A percentile compares a stretch with the other conserved stretches of the same genome.
These are phyloP conservation scores for Petrocephalus zakoni DNA, from an alignment of 2,113 vertebrate species.

Conservation along the genomic window DNA sequence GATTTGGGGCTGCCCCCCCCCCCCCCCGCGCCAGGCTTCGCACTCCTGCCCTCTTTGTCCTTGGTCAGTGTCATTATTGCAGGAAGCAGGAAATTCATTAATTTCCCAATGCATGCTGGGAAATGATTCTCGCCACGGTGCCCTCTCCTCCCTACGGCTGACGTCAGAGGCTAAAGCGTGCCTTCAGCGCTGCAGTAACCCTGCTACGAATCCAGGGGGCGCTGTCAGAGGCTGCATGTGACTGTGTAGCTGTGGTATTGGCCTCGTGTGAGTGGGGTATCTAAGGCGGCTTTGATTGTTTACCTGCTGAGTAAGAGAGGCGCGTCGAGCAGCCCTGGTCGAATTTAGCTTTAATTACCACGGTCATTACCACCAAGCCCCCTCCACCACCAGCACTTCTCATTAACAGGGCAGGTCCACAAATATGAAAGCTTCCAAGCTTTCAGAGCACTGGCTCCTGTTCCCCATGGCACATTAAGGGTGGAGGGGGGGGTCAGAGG, in stretches of 20 bases:
- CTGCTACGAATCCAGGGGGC: too few relatives aligned
- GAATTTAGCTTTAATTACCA: conserved; percentile 5
- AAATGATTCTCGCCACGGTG: not conserved
- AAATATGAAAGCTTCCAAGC: conserved; percentile 16
- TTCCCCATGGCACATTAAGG: conserved; percentile 1
- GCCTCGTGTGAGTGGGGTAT: not conserved
- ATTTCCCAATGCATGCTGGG: not conserved
- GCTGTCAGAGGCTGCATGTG: not conserved
- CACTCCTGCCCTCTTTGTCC: not conserved
- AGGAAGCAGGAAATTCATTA: conserved; percentile 14
- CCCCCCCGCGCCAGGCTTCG: not conserved
- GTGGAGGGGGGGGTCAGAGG: not conserved
- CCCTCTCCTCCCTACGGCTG: not conserved
- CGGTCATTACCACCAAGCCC: not conserved
- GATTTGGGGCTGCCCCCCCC: not conserved
- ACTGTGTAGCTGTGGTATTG: not conserved
- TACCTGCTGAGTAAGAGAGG: not conserved
- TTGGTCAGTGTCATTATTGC: not conserved
- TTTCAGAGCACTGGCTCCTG: conserved; percentile 5
- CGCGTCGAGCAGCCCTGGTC: not conserved
- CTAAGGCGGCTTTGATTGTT: not conserved
- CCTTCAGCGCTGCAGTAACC: not conserved
- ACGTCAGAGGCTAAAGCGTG: too few relatives aligned
- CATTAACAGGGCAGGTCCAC: conserved; percentile 26
- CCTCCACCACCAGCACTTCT: not conserved